A percentile compares a stretch with the other conserved stretches of the same genome.
These are phyloP conservation scores for Oreochromis spilurus DNA, from an alignment of 2,113 vertebrate genomes.

Conservation along the genomic window DNA sequence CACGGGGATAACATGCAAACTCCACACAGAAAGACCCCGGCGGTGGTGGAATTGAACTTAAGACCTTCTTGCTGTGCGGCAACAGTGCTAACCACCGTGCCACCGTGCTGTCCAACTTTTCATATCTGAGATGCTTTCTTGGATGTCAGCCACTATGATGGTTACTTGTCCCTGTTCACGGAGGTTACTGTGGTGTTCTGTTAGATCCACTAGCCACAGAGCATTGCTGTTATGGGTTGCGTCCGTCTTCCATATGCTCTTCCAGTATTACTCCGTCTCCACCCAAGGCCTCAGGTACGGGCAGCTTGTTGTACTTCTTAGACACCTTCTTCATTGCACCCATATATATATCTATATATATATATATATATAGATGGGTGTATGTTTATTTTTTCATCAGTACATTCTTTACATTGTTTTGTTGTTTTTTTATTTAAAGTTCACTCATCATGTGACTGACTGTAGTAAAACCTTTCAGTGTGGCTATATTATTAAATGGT, in stretches of 20 bases:
- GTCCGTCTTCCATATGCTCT: background rate
- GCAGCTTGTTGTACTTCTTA: background rate
- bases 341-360: accelerated
- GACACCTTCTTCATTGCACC: background rate
- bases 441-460: background rate
- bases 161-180: background rate
- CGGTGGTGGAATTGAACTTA: no score
- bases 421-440: background rate
- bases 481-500: background rate
- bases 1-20: no score
- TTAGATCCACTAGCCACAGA: background rate
- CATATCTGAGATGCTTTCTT: background rate
- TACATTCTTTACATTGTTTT: background rate
- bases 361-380: accelerated
- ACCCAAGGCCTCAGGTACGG: background rate
- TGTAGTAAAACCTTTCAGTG: background rate
- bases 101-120: background rate
- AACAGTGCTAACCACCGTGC: no score
- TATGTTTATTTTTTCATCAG: background rate
- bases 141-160: background rate
- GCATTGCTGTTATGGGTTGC: background rate
- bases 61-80: no score
- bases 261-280: background rate
- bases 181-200: background rate
- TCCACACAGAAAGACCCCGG: no score